Evolutionary conservation across 2,113 vertebrate genomes (phyloP).

Genomic region (Spea bombifrons): DNA sequence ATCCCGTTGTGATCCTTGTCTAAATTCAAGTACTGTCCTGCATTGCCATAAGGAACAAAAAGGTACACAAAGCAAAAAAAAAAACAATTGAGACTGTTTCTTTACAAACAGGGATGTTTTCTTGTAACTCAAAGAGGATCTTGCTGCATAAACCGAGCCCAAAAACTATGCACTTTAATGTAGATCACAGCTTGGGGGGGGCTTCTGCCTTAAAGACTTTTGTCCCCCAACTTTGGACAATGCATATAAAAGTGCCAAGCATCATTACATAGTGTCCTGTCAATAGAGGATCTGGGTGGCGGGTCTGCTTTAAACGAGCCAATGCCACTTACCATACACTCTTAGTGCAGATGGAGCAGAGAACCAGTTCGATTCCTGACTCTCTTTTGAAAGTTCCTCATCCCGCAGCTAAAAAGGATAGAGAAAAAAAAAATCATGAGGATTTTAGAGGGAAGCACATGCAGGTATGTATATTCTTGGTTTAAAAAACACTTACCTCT

Average conservation of each 20-base stretch:
- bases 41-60: constrained; percentile 1
- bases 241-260: no score
- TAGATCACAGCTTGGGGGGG: no score
- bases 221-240: not conserved
- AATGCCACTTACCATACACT: constrained; percentile 81
- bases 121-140: no score
- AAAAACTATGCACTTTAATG: no score
- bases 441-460: no score
- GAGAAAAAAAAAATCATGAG: not conserved
- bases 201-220: not conserved
- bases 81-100: no score
- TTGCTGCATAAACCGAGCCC: no score
- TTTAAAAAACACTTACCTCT: constrained; percentile 73
- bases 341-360: constrained; percentile 92
- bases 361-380: constrained; percentile 98
- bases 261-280: no score
- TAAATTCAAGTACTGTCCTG: constrained; percentile 95
- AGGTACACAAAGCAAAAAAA: not conserved
- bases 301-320: not conserved
- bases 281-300: no score
- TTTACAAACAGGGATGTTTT: no score
- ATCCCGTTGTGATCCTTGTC: constrained; percentile 98
- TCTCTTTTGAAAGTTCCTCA: constrained; percentile 96
- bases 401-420: constrained; percentile 82
- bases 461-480: no score